Evolutionary conservation across 1,140 invertebrate genomes (phyloP), one percentile per base, ranked within the genome.

Genomic region (Anastatus disparis): DNA sequence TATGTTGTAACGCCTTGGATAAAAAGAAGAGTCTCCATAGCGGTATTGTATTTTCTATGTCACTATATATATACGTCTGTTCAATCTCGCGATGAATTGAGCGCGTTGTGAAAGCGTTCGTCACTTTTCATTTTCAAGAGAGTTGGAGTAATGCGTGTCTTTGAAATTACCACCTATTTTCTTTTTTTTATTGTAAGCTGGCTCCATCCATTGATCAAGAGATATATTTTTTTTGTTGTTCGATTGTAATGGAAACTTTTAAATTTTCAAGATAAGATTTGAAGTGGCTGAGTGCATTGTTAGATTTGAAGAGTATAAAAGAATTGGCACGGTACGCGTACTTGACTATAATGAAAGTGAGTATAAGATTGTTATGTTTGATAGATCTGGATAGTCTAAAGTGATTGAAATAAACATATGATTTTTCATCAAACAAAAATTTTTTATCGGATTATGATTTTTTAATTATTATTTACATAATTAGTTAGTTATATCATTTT

Each of bases 121-220:
- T 69, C 67, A 69, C 56, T 69, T 69, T 69, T 61, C 58, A 69
- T 69, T 69, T 69, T 27, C 29, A 22, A 24, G n/a, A n/a, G 29
- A 13, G 20, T 12, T 40, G n/a, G 22, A n/a, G 27, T 35, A 35
- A 38, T 27, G 20, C 24, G 42, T 20, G 29, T 27, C 64, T 46
- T 42, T 42, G n/a, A 15, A 56, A 67, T 67, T 58, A 42, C 38
- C 26, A 6, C 31, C 17, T 6, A 46, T 29, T 67, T 67, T 58
- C 38, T 29, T 1, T 7, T 17, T n/a, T n/a, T n/a, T n/a, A n/a
- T n/a, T n/a, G n/a, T n/a, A n/a, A n/a, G n/a, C n/a, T n/a, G n/a
- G n/a, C 31, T 10, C 31, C 4, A 35, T 35, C 31, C 4, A 35
- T 35, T 10, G 31, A 35, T 35, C 31, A 4, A 35, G 10, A 4